Evolutionary conservation across 2,888 invertebrate genomes (phyloP).

Genomic region (Fragum sueziense): DNA sequence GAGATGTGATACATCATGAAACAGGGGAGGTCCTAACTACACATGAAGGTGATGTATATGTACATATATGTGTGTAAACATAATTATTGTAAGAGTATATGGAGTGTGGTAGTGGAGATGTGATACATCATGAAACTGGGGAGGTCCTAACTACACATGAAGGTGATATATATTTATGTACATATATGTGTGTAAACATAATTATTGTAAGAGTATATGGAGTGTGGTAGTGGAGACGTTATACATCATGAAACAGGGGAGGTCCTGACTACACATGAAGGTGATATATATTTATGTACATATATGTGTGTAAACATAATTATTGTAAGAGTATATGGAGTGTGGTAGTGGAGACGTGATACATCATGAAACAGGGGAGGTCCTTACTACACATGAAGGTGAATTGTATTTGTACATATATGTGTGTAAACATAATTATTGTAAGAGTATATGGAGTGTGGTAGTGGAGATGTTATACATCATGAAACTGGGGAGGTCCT

Average conservation of each 20-base stretch:
- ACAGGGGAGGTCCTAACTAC: constrained; percentile 89
- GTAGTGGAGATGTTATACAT: constrained; percentile 91
- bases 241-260: constrained; percentile 91
- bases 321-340: constrained; percentile 93
- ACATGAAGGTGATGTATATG: constrained; percentile 88
- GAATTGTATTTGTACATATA: too few relatives aligned
- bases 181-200: too few relatives aligned
- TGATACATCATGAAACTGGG: constrained; percentile 92
- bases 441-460: constrained; percentile 85
- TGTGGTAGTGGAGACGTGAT: constrained; percentile 91
- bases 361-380: constrained; percentile 87
- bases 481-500: constrained; percentile 90
- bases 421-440: too few relatives aligned
- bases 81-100: constrained; percentile 97
- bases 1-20: constrained; percentile 92
- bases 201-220: constrained; percentile 95
- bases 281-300: constrained; percentile 76
- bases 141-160: constrained; percentile 90
- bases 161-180: constrained; percentile 80
- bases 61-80: too few relatives aligned
- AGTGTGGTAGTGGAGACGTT: constrained; percentile 90
- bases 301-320: too few relatives aligned
- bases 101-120: constrained; percentile 88
- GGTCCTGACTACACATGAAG: constrained; percentile 89
- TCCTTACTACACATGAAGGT: too few relatives aligned